Evolutionary conservation across 1,140 invertebrate genomes (phyloP).

Genomic region (Sesamia nonagrioides): DNA sequence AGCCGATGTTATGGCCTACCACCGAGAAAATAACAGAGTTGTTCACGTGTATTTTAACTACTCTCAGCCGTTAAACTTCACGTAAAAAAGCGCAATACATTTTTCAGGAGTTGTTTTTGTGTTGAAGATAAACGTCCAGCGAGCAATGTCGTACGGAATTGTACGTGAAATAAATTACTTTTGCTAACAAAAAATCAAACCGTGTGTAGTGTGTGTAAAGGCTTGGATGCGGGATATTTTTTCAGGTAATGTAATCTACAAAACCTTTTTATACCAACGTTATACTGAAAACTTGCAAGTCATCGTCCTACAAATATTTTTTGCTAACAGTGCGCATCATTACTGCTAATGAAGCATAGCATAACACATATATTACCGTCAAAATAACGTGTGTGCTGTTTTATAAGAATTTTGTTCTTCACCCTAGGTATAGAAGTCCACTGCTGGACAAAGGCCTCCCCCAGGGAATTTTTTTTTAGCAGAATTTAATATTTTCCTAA

Average conservation of each 20-base stretch:
- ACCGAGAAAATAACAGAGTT: too few relatives aligned
- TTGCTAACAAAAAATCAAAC: constrained; percentile 45
- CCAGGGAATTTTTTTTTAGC: too few relatives aligned
- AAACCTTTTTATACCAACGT: neutral
- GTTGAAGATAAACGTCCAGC: constrained; percentile 44
- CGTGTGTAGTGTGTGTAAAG: constrained; percentile 6
- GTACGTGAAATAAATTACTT: constrained; percentile 45
- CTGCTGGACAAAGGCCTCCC: too few relatives aligned
- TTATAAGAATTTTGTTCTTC: too few relatives aligned
- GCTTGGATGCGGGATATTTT: neutral
- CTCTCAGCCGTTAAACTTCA: constrained; percentile 45
- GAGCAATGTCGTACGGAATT: constrained; percentile 46
- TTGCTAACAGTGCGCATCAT: neutral
- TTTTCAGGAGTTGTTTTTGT: constrained; percentile 49
- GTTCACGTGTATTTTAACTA: constrained; percentile 17
- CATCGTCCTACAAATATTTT: neutral
- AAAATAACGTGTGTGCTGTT: neutral
- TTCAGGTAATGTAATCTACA: neutral
- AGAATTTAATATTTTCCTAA: too few relatives aligned
- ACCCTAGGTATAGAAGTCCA: too few relatives aligned
- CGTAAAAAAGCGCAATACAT: constrained; percentile 45
- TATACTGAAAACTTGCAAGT: neutral
- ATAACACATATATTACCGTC: neutral
- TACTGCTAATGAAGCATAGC: neutral
- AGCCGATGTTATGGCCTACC: too few relatives aligned